These are phyloP conservation scores for Emydura subglobosa DNA, from an alignment of 2,113 vertebrate genomes.

Conservation along the genomic window DNA sequence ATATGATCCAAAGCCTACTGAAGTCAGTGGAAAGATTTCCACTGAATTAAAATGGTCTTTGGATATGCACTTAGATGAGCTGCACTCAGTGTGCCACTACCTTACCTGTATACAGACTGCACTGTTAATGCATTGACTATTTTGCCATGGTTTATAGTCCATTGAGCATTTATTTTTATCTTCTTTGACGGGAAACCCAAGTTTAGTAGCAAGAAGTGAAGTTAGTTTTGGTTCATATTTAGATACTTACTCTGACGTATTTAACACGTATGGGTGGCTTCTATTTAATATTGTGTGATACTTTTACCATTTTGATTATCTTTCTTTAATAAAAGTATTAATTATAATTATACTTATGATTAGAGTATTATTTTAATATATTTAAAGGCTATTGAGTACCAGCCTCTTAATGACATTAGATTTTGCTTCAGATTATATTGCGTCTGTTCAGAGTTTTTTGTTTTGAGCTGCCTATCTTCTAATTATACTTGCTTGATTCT, in stretches of 20 bases:
- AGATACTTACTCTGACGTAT: background rate
- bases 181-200: rapidly evolving
- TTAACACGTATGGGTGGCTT: background rate
- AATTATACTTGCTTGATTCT: constrained; percentile 46
- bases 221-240: background rate
- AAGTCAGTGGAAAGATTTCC: background rate
- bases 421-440: background rate
- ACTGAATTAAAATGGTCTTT: background rate
- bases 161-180: background rate
- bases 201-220: background rate
- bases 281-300: background rate
- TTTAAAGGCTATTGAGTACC: constrained; percentile 20
- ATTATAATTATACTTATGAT: background rate
- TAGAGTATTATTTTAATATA: background rate
- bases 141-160: background rate
- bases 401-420: constrained; percentile 33
- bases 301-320: background rate
- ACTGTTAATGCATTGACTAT: background rate
- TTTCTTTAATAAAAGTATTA: background rate
- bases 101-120: background rate
- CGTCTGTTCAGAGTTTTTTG: constrained; percentile 17
- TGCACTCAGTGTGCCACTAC: background rate
- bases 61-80: background rate
- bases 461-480: background rate
- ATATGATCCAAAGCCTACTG: background rate